Base-by-base conservation (phyloP, 2,797 vertebrate genomes). In the Pantherophis alleghaniensis region DNA sequence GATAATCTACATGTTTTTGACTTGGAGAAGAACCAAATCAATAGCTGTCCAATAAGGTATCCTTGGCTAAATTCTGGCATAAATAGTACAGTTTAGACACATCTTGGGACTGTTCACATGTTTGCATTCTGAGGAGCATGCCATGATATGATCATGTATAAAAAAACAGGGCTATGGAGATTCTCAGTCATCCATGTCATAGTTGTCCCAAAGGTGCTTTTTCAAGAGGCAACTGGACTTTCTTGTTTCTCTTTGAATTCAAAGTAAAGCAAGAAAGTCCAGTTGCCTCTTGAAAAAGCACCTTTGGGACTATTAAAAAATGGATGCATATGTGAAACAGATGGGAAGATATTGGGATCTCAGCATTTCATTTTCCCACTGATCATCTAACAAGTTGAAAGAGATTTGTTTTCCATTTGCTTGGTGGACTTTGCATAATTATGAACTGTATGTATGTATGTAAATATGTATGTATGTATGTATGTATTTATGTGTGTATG, bases 1-100 rank as follows among this genome's bases (percentile, higher is more conserved):
- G 94, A 94, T 94, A 94, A 92, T 87, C 91, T 93, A 91, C 92
- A 90, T 79, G 63, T 90, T 61, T 95, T 92, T 93, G 94, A 24
- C 91, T 92, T 92, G 89, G 90, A 94, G 92, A 74, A 83, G 0
- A 18, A 63, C 0, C 26, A 42, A 61, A 55, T 93, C 89, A 37
- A 1, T 47, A 66, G 69, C 87, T 74, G 47, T 26, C 2, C 93
- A 47, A 0, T 5, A 0, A 12, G 24, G 24, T 16, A 69, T 87
- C 32, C 57, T 90, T 18, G 53, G 37, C 22, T 60, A 87, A 88
- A 18, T 57, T 79, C 16, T n/a, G 16, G 37, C 60, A 32, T 26
- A 56, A 74, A 53, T 87, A 74, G 86, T 24, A 86, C 51, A 51
- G 47, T 51, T 61, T 20, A 91, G 42, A 69, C 86, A 92, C 66